phyloP scores from a whole-genome alignment of 2,888 invertebrate genomes.

The Eutolmus rufibarbis region DNA sequence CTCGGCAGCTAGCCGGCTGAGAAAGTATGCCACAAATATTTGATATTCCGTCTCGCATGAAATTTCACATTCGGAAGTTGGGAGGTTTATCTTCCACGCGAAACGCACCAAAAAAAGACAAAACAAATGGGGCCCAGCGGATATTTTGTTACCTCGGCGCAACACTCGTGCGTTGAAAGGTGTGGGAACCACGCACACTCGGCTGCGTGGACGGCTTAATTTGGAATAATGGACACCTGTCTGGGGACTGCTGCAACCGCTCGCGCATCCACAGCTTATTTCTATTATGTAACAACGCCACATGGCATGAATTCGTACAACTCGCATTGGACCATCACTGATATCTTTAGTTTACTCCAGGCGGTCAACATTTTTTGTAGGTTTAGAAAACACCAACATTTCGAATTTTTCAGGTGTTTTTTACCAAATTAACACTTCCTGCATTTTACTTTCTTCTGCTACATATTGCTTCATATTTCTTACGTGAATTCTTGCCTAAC shows the following conservation, averaged over 20 bases:
- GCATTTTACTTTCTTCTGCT: neutral
- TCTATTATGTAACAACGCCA: neutral
- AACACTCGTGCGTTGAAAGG: neutral
- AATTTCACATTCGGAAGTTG: constrained; percentile 31
- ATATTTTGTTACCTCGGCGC: neutral
- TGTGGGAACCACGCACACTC: neutral
- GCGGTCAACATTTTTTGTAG: neutral
- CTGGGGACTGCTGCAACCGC: neutral
- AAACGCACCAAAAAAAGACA: neutral
- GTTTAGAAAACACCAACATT: neutral
- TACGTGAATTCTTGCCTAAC: neutral
- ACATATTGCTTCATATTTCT: neutral
- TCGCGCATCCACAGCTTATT: neutral
- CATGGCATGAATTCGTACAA: neutral
- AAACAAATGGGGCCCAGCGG: neutral
- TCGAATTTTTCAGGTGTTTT: neutral
- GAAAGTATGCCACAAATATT: constrained; percentile 41
- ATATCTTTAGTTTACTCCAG: neutral
- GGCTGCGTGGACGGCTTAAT: neutral
- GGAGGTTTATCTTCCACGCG: neutral
- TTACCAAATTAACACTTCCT: neutral
- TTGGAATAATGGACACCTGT: neutral
- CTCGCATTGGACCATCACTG: neutral
- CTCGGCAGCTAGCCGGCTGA: constrained; percentile 15
- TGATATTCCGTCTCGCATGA: constrained; percentile 24